Percentiles rank a stretch among this genome's conserved stretches.
Evolutionary conservation across 2,888 invertebrate genomes (phyloP).

Genomic region (Embidobia sp.): DNA sequence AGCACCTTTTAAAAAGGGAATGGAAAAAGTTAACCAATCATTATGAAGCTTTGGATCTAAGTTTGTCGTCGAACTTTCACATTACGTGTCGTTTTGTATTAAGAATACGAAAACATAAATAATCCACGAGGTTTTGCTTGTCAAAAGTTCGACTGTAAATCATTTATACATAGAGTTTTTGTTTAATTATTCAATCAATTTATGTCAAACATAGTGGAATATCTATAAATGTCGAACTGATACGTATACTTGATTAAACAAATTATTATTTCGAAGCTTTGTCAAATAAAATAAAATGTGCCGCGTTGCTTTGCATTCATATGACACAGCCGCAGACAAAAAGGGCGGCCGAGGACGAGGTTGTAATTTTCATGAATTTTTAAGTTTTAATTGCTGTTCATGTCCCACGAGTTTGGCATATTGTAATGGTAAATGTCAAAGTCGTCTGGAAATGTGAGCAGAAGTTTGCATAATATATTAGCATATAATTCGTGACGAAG

Average conservation of each 20-base stretch:
- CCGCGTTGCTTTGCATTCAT: no score
- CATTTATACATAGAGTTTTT: neutral
- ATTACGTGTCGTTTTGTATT: conserved; percentile 16
- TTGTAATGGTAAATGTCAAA: neutral
- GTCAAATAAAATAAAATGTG: no score
- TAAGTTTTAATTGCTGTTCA: conserved; percentile 36
- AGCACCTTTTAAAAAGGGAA: conserved; percentile 29
- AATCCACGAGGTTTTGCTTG: conserved; percentile 1
- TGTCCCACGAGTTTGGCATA: conserved; percentile 15
- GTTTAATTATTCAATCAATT: conserved; percentile 7
- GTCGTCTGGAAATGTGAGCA: neutral
- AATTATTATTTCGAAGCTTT: no score
- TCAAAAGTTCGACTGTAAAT: neutral
- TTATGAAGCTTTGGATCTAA: conserved; percentile 4
- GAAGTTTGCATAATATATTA: neutral
- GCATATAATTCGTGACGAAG: neutral
- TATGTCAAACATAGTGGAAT: no score
- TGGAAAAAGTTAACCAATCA: conserved; percentile 42
- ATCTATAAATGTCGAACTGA: no score
- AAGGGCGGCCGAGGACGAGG: no score
- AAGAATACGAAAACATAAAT: conserved; percentile 7
- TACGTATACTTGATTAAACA: no score
- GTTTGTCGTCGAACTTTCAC: conserved; percentile 17
- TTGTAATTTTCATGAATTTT: conserved; percentile 46
- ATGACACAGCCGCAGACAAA: no score